phyloP scores from a whole-genome alignment of 92 coral and sea anemone species.

The Pocillopora meandrina region DNA sequence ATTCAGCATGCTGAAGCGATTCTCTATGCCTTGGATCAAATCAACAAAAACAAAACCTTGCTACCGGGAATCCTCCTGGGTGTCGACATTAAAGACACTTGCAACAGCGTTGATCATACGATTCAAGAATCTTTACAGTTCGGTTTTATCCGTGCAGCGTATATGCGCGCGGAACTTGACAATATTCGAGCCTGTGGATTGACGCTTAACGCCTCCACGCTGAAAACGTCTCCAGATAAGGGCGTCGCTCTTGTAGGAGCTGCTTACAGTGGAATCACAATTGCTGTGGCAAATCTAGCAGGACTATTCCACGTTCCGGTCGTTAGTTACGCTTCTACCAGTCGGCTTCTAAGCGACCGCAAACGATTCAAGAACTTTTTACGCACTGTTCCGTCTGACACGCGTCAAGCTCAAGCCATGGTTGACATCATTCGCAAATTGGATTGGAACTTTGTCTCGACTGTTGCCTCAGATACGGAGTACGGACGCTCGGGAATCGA shows the following conservation, averaged over 20 bases:
- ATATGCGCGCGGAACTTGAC: conserved; percentile 10
- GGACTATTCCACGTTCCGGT: conserved; percentile 86
- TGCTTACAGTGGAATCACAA: conserved; percentile 81
- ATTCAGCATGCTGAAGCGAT: conserved; percentile 78
- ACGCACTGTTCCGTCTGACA: conserved; percentile 86
- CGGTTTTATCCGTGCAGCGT: conserved; percentile 61
- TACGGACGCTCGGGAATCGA: conserved; percentile 82
- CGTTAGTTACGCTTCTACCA: conserved; percentile 87
- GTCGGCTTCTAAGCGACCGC: conserved; percentile 80
- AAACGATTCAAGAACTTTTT: conserved; percentile 73
- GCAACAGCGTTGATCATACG: conserved; percentile 78
- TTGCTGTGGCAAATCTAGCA: conserved; percentile 77
- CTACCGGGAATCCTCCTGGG: conserved; percentile 71
- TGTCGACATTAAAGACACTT: conserved; percentile 73
- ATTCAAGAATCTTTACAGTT: conserved; percentile 69
- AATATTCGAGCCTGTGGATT: conserved; percentile 8
- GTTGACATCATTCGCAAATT: conserved; percentile 57
- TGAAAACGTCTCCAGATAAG: background rate
- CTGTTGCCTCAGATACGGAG: conserved; percentile 79
- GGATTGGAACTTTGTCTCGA: conserved; percentile 68
- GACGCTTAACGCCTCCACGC: background rate
- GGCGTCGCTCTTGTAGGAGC: conserved; percentile 84
- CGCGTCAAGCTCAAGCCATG: conserved; percentile 72
- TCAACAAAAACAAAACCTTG: conserved; percentile 59
- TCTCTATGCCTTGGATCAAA: conserved; percentile 63